Evolutionary conservation across 92 coral and sea anemone species (phyloP).

Genomic region (Zoanthus solanderi): DNA sequence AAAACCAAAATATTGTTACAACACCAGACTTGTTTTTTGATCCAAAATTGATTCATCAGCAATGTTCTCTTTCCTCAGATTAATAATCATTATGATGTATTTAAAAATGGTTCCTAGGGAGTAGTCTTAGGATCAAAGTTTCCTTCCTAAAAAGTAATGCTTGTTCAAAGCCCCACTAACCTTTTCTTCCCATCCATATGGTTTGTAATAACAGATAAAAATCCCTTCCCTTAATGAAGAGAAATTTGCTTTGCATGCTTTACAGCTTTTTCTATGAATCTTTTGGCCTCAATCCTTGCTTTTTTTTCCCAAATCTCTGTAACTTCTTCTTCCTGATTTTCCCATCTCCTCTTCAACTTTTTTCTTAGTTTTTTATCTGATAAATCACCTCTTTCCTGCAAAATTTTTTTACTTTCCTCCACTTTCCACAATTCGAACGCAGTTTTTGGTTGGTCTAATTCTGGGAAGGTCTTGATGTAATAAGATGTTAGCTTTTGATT

Average conservation of each 20-base stretch:
- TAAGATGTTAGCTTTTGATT: conserved; percentile 52
- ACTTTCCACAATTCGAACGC: conserved; percentile 73
- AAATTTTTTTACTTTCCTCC: conserved; percentile 39
- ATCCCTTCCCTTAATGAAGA: no score
- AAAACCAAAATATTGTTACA: no score
- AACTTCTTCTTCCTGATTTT: conserved; percentile 54
- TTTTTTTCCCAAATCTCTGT: conserved; percentile 61
- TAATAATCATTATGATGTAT: no score
- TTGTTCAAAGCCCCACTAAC: no score
- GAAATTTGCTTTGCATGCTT: background rate
- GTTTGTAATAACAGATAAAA: no score
- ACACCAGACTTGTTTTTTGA: no score
- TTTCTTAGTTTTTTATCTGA: conserved; percentile 68
- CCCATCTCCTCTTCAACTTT: conserved; percentile 72
- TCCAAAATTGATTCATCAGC: no score
- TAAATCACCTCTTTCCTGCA: conserved; percentile 56
- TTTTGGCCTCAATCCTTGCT: conserved; percentile 41
- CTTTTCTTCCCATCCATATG: no score
- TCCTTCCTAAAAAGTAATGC: no score
- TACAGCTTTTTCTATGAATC: conserved; percentile 17
- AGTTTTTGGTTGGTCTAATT: conserved; percentile 57
- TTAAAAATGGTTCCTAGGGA: no score
- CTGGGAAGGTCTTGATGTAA: conserved; percentile 53
- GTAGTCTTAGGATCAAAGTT: no score
- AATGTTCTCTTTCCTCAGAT: no score